Evolutionary conservation across 2,888 invertebrate species (phyloP).

Genomic region (Boloria selene): DNA sequence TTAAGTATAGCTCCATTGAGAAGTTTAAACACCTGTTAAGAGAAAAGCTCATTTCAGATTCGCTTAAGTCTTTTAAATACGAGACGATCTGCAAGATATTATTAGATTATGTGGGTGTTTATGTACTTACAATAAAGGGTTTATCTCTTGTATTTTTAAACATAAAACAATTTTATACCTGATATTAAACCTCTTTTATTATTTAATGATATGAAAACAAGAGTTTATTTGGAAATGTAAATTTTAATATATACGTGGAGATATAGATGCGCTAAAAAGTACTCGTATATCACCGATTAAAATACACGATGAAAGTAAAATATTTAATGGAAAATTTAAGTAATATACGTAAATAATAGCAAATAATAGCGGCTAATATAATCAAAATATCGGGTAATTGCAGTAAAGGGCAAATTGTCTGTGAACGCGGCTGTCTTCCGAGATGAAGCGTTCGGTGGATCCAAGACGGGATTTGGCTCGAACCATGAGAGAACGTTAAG

Average conservation of each 20-base stretch:
- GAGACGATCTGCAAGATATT: too few relatives aligned
- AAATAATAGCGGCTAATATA: conserved; percentile 7
- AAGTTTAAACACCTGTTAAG: conserved; percentile 14
- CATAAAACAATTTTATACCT: too few relatives aligned
- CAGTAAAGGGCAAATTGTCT: conserved; percentile 13
- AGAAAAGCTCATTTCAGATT: background rate
- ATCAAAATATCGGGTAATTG: conserved; percentile 23
- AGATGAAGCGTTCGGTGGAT: conserved; percentile 26
- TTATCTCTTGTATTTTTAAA: too few relatives aligned
- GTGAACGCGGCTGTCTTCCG: conserved; percentile 24
- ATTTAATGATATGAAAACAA: too few relatives aligned
- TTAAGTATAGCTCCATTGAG: conserved; percentile 25
- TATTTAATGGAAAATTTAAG: background rate
- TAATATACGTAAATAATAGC: background rate
- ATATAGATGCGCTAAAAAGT: too few relatives aligned
- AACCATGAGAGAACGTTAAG: background rate
- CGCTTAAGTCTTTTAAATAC: background rate
- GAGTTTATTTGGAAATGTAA: too few relatives aligned
- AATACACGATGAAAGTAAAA: background rate
- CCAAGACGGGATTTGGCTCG: conserved; percentile 17
- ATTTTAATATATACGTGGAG: too few relatives aligned
- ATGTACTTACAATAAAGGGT: too few relatives aligned
- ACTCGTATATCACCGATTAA: too few relatives aligned
- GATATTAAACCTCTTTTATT: too few relatives aligned
- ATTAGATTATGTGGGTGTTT: too few relatives aligned